Conservation (phyloP, 2,888 invertebrate genomes). For the Protonemura montana region DNA sequence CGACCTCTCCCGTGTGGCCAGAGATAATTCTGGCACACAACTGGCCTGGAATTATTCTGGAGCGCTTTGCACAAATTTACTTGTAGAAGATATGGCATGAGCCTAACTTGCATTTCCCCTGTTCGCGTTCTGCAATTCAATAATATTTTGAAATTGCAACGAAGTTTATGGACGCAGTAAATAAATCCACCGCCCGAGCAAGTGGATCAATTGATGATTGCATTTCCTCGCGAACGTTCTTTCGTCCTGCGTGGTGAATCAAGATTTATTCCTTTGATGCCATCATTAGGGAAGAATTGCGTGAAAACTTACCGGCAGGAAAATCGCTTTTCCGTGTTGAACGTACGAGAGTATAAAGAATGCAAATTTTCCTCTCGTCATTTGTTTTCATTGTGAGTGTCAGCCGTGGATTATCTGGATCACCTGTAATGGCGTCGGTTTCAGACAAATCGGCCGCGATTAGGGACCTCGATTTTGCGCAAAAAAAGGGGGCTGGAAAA, state of each 20-base stretch:
- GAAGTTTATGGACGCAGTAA: not conserved
- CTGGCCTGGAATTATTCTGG: not conserved
- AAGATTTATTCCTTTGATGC: not conserved
- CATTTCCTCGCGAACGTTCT: not conserved
- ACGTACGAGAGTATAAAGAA: constrained; percentile 12
- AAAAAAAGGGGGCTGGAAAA: not conserved
- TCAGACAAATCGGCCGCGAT: constrained; percentile 23
- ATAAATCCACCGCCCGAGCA: not conserved
- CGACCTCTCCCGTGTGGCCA: not conserved
- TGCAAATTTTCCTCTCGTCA: constrained; percentile 23
- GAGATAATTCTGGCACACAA: not conserved
- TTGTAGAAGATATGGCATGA: not conserved
- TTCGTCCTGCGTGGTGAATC: not conserved
- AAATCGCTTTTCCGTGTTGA: constrained; percentile 28
- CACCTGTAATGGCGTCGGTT: constrained; percentile 16
- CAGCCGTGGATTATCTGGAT: constrained; percentile 34
- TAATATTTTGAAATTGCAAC: not conserved
- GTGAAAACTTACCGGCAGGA: not conserved
- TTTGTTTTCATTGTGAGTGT: constrained; percentile 32
- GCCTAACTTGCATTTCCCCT: not conserved
- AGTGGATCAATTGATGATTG: not conserved
- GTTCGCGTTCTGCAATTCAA: not conserved
- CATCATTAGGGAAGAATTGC: not conserved
- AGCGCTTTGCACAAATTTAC: not conserved
- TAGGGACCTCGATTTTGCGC: not conserved